A percentile compares a stretch with the other conserved stretches of the same genome.
Evolutionary conservation across 2,888 invertebrate species (phyloP).

Genomic region (Microdon myrmicae): DNA sequence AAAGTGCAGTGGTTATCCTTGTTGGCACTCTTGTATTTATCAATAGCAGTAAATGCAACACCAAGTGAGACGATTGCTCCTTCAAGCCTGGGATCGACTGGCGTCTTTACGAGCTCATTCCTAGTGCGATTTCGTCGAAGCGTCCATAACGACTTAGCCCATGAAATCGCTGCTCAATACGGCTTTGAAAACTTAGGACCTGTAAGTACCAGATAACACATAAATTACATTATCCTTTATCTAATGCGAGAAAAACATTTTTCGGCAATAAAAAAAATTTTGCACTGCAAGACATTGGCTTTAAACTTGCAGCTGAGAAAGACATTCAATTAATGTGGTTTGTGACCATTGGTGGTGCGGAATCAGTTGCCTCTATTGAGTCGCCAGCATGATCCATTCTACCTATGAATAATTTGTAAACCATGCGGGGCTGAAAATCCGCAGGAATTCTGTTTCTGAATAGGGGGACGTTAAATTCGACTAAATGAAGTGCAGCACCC

Average conservation of each 20-base stretch:
- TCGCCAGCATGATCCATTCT: too few relatives aligned
- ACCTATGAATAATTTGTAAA: too few relatives aligned
- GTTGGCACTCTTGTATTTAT: conserved; percentile 26
- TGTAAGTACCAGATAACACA: too few relatives aligned
- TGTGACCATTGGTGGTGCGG: conserved; percentile 29
- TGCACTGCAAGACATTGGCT: conserved; percentile 23
- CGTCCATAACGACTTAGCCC: conserved; percentile 80
- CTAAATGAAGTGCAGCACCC: too few relatives aligned
- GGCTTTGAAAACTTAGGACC: conserved; percentile 95
- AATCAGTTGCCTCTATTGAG: too few relatives aligned
- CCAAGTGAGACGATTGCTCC: conserved; percentile 49
- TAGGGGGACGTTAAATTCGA: too few relatives aligned
- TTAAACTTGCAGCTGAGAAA: conserved; percentile 41
- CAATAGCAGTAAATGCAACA: conserved; percentile 44
- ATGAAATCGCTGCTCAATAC: conserved; percentile 83
- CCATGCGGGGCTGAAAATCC: too few relatives aligned
- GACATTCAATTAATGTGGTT: conserved; percentile 25
- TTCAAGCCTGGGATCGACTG: conserved; percentile 51
- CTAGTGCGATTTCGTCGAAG: conserved; percentile 87
- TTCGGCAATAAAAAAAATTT: conserved; percentile 35
- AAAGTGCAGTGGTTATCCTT: conserved; percentile 34
- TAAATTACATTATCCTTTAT: conserved; percentile 21
- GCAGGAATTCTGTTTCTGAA: too few relatives aligned
- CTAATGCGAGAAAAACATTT: conserved; percentile 51
- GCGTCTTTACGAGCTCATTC: conserved; percentile 94